These are phyloP conservation scores for Callyntrura sp. DNA, from an alignment of 2,888 invertebrate genomes.

Conservation along the genomic window DNA sequence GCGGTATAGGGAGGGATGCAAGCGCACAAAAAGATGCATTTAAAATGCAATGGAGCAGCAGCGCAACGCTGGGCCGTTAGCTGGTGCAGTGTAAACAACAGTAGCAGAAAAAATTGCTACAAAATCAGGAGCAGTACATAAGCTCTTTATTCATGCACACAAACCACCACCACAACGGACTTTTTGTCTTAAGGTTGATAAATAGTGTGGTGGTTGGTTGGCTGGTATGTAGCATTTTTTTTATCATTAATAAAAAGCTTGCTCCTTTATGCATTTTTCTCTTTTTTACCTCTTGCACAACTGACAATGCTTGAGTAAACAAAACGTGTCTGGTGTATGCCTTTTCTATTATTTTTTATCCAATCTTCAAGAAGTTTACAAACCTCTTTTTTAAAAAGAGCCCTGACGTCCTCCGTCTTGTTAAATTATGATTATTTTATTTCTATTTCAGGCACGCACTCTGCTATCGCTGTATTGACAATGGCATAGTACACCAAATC, in stretches of 20 bases:
- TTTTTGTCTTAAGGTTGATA: slow-evolving; percentile 44
- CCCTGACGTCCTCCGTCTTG: slow-evolving; percentile 2
- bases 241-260: slow-evolving; percentile 32
- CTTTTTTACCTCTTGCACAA: slow-evolving; percentile 67
- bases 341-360: slow-evolving; percentile 60
- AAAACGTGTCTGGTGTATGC: slow-evolving; percentile 72
- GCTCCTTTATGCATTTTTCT: slow-evolving; percentile 34
- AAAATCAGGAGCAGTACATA: slow-evolving; percentile 42
- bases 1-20: slow-evolving; percentile 33
- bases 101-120: slow-evolving; percentile 44
- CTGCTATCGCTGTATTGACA: slow-evolving; percentile 39
- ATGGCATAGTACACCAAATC: slow-evolving; percentile 46
- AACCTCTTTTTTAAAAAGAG: slow-evolving; percentile 35
- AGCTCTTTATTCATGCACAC: slow-evolving; percentile 1
- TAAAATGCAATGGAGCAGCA: slow-evolving; percentile 30
- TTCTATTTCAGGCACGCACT: slow-evolving; percentile 68
- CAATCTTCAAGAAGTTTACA: slow-evolving; percentile 52
- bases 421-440: slow-evolving; percentile 43
- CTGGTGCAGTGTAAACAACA: slow-evolving; percentile 56
- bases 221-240: slow-evolving; percentile 42
- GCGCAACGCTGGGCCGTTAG: not conserved
- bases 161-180: slow-evolving; percentile 19
- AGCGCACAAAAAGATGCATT: not conserved
- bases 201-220: slow-evolving; percentile 10
- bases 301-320: slow-evolving; percentile 72